Percentiles rank a stretch among this genome's conserved stretches.
These are phyloP conservation scores for Caenorhabditis afra DNA, from an alignment of 2,888 invertebrate genomes.

Conservation along the genomic window DNA sequence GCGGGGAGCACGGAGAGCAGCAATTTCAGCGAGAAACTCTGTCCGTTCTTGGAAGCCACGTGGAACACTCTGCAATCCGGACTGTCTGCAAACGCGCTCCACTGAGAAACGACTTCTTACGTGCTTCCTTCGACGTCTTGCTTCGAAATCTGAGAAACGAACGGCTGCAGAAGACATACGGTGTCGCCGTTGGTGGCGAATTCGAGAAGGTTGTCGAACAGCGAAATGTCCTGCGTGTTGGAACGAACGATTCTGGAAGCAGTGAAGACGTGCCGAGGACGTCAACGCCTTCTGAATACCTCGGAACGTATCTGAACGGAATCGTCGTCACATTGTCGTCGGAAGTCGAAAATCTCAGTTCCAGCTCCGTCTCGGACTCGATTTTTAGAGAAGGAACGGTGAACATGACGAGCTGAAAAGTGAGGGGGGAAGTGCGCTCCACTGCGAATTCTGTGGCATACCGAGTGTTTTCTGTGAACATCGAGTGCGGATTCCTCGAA, in stretches of 20 bases:
- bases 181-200: slow-evolving; percentile 67
- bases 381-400: slow-evolving; percentile 51
- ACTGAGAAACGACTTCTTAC: slow-evolving; percentile 24
- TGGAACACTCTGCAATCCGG: slow-evolving; percentile 66
- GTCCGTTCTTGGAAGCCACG: slow-evolving; percentile 69
- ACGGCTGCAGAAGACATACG: slow-evolving; percentile 57
- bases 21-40: slow-evolving; percentile 75
- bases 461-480: slow-evolving; percentile 30
- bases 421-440: background rate
- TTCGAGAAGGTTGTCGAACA: slow-evolving; percentile 58
- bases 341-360: slow-evolving; percentile 40
- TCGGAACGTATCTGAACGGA: slow-evolving; percentile 56
- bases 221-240: slow-evolving; percentile 20
- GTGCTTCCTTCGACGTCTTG: slow-evolving; percentile 61
- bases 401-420: slow-evolving; percentile 63
- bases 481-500: slow-evolving; percentile 40
- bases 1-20: slow-evolving; percentile 73
- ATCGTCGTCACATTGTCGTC: slow-evolving; percentile 53
- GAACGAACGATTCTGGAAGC: slow-evolving; percentile 20
- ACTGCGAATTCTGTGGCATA: background rate
- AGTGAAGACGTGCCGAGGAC: too few species aligned
- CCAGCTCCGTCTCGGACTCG: slow-evolving; percentile 31
- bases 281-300: background rate
- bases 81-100: background rate
- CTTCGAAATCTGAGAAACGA: slow-evolving; percentile 52